Percentiles rank a stretch among this genome's conserved stretches.
Evolutionary conservation across 2,113 vertebrate species (phyloP).

Genomic region (Semicossyphus pulcher): DNA sequence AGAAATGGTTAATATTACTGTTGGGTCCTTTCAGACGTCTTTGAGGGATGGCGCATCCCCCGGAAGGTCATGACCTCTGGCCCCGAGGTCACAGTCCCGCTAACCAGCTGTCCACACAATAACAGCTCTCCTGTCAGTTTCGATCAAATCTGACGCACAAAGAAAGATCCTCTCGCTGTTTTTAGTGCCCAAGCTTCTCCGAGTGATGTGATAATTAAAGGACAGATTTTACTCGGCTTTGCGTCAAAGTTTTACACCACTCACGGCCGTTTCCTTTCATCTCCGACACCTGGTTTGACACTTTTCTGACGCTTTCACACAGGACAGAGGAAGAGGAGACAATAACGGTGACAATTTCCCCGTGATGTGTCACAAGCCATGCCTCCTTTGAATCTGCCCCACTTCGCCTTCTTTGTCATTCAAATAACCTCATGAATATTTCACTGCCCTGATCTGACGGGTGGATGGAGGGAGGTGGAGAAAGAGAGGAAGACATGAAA

Average conservation of each 20-base stretch:
- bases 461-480: not conserved
- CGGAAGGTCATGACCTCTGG: slow-evolving; percentile 51
- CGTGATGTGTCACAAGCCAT: slow-evolving; percentile 46
- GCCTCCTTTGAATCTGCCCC: slow-evolving; percentile 48
- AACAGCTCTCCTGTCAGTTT: not conserved
- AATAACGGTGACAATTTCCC: slow-evolving; percentile 30
- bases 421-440: slow-evolving; percentile 82
- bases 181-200: not conserved
- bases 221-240: not conserved
- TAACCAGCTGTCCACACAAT: slow-evolving; percentile 47
- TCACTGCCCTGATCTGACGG: slow-evolving; percentile 56
- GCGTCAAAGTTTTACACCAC: not conserved
- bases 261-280: not conserved
- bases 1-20: not conserved
- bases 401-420: slow-evolving; percentile 77
- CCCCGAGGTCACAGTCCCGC: slow-evolving; percentile 16
- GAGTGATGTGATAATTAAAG: not conserved
- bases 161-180: not conserved
- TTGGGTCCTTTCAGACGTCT: not conserved
- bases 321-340: slow-evolving; percentile 29
- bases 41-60: slow-evolving; percentile 4
- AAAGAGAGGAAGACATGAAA: slow-evolving; percentile 72
- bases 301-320: slow-evolving; percentile 6
- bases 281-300: not conserved
- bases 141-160: not conserved